Evolutionary conservation across 2,888 invertebrate genomes (phyloP).

Genomic region (Sinotaia quadrata): DNA sequence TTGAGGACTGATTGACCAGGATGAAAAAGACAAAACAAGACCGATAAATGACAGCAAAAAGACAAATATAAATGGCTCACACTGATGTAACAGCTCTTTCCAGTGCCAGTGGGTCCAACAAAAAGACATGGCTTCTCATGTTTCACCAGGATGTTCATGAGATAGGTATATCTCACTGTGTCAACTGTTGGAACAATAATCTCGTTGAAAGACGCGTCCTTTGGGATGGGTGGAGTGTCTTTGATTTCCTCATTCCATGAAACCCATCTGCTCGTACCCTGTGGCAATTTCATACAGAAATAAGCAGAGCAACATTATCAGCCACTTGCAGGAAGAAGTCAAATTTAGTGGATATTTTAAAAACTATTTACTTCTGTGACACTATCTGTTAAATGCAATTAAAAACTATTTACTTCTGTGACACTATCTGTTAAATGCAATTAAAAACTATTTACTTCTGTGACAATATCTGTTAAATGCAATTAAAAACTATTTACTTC

Average conservation of each 20-base stretch:
- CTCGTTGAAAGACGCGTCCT: conserved; percentile 92
- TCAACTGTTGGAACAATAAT: conserved; percentile 94
- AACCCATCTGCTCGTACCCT: conserved; percentile 87
- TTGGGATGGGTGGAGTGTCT: conserved; percentile 70
- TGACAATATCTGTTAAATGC: no score
- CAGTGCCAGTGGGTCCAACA: conserved; percentile 77
- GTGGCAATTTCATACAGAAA: no score
- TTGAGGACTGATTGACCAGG: no score
- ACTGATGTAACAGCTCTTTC: conserved; percentile 73
- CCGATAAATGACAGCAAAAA: no score
- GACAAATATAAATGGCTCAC: conserved; percentile 64
- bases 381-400: no score
- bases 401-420: no score
- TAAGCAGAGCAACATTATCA: background rate
- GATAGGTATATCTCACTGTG: conserved; percentile 85
- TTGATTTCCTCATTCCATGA: conserved; percentile 89
- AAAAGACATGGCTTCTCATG: conserved; percentile 89
- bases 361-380: no score
- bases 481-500: no score
- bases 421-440: no score
- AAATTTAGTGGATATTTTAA: no score
- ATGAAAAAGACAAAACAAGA: no score
- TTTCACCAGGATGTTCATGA: conserved; percentile 85
- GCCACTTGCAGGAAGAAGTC: background rate
- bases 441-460: no score